These are phyloP conservation scores for Thelaira solivaga DNA, from an alignment of 2,888 invertebrate species.

Conservation along the genomic window DNA sequence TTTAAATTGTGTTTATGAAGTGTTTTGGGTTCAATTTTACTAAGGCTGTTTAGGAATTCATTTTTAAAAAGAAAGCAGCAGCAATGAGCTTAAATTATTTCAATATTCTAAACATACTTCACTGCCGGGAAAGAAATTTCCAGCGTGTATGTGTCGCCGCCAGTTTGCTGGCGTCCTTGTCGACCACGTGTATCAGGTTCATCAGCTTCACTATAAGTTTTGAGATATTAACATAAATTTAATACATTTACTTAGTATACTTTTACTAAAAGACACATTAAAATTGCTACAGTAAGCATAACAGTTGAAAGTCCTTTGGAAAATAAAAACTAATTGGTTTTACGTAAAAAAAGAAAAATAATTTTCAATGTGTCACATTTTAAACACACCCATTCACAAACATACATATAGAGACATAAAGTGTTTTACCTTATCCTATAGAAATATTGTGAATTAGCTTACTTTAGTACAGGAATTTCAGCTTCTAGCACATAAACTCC, in stretches of 20 bases:
- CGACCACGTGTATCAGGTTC: slow-evolving; percentile 77
- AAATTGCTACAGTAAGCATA: neutral
- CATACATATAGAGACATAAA: neutral
- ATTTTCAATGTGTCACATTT: neutral
- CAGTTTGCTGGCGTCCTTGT: slow-evolving; percentile 89
- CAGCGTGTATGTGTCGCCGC: slow-evolving; percentile 89
- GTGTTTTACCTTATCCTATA: neutral
- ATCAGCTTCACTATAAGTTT: slow-evolving; percentile 71
- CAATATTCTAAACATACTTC: slow-evolving; percentile 83
- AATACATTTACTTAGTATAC: slow-evolving; percentile 51
- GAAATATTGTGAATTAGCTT: slow-evolving; percentile 77
- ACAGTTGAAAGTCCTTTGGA: neutral
- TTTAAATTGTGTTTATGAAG: neutral
- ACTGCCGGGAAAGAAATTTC: slow-evolving; percentile 94
- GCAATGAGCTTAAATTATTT: slow-evolving; percentile 31
- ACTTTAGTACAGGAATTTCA: slow-evolving; percentile 90
- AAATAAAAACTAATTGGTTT: neutral
- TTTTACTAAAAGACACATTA: neutral
- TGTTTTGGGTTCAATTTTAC: neutral
- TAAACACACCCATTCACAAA: slow-evolving; percentile 22
- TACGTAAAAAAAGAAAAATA: neutral
- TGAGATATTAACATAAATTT: slow-evolving; percentile 49
- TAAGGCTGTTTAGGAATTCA: neutral
- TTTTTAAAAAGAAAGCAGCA: slow-evolving; percentile 47
- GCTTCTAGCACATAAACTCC: slow-evolving; percentile 90